These are phyloP conservation scores for Oplegnathus fasciatus DNA, from an alignment of 2,113 vertebrate species.

Conservation along the genomic window DNA sequence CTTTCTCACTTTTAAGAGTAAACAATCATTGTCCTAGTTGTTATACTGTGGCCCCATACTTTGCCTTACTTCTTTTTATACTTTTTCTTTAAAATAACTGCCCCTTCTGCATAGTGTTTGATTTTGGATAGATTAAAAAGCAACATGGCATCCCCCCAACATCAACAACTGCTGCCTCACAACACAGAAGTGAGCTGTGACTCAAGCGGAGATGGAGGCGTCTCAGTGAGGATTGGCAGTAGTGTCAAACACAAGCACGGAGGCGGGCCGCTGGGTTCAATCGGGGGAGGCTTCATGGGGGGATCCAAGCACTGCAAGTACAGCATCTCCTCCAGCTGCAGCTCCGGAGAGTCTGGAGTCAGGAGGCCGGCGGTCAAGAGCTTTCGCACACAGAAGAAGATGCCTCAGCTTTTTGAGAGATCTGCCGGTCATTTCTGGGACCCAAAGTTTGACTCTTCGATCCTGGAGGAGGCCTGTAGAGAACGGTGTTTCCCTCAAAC, in stretches of 20 bases:
- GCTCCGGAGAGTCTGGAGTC: slow-evolving; percentile 90
- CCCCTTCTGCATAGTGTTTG: slow-evolving; percentile 9
- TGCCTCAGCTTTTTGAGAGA: slow-evolving; percentile 95
- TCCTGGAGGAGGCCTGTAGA: slow-evolving; percentile 94
- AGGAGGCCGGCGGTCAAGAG: slow-evolving; percentile 80
- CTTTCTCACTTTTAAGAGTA: slow-evolving; percentile 11
- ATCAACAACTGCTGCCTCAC: slow-evolving; percentile 91
- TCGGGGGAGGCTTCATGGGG: slow-evolving; percentile 78
- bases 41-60: slow-evolving; percentile 4
- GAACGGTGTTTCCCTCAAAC: slow-evolving; percentile 96
- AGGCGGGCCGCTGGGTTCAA: slow-evolving; percentile 72
- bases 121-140: slow-evolving; percentile 10
- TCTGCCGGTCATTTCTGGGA: slow-evolving; percentile 95
- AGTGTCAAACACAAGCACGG: slow-evolving; percentile 82
- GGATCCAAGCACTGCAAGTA: slow-evolving; percentile 93
- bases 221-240: slow-evolving; percentile 89
- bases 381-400: slow-evolving; percentile 84
- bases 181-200: slow-evolving; percentile 95
- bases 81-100: slow-evolving; percentile 5
- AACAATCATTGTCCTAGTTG: not conserved
- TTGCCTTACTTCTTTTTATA: slow-evolving; percentile 50
- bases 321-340: slow-evolving; percentile 95
- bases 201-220: slow-evolving; percentile 91
- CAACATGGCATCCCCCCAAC: slow-evolving; percentile 94
- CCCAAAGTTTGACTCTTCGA: slow-evolving; percentile 94